These are phyloP conservation scores for Cataglyphis albicans DNA, from an alignment of 2,888 invertebrate species.

Conservation along the genomic window DNA sequence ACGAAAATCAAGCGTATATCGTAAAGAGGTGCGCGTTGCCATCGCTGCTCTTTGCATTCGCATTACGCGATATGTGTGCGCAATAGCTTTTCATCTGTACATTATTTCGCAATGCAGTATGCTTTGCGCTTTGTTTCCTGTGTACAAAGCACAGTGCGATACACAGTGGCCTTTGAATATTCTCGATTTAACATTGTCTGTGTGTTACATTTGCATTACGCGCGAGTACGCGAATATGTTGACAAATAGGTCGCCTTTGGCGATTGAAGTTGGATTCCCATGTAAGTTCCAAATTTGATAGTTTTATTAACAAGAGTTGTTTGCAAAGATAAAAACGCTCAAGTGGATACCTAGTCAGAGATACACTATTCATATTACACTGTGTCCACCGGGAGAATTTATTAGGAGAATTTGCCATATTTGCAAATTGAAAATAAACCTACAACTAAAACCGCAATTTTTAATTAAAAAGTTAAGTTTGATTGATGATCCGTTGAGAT, in stretches of 20 bases:
- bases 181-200: slow-evolving; percentile 63
- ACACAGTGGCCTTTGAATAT: slow-evolving; percentile 56
- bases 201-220: slow-evolving; percentile 56
- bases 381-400: slow-evolving; percentile 4
- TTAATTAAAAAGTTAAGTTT: neutral
- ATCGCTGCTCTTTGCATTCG: slow-evolving; percentile 12
- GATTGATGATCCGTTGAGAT: neutral
- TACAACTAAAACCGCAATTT: neutral
- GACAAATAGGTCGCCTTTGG: slow-evolving; percentile 60
- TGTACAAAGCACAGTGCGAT: slow-evolving; percentile 40
- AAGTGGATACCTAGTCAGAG: neutral
- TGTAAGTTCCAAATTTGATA: slow-evolving; percentile 29
- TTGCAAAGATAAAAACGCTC: slow-evolving; percentile 4
- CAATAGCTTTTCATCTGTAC: slow-evolving; percentile 56
- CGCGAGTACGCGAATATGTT: slow-evolving; percentile 56
- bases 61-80: slow-evolving; percentile 27
- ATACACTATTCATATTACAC: neutral
- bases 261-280: slow-evolving; percentile 3
- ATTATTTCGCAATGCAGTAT: slow-evolving; percentile 53
- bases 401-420: slow-evolving; percentile 5
- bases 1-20: slow-evolving; percentile 1
- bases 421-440: slow-evolving; percentile 3
- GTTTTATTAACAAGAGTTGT: slow-evolving; percentile 33
- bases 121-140: slow-evolving; percentile 58
- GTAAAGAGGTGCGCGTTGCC: slow-evolving; percentile 4